Evolutionary conservation across 2,888 invertebrate genomes (phyloP).

Genomic region (Eurytoma adleriae): DNA sequence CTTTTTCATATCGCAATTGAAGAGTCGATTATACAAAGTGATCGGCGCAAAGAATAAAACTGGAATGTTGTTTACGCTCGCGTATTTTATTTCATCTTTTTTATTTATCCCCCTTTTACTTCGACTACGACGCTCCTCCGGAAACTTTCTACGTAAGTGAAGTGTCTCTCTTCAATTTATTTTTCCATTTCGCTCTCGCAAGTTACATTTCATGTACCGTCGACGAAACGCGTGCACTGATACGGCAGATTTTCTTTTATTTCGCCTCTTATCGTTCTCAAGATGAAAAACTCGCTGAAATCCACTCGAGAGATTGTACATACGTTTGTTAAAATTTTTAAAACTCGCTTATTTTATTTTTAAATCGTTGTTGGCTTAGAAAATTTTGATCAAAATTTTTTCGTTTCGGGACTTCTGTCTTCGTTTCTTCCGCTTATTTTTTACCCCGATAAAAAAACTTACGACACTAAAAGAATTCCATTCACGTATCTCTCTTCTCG

Average conservation of each 20-base stretch:
- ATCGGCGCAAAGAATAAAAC: conserved; percentile 40
- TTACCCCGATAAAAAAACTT: conserved; percentile 22
- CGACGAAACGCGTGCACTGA: conserved; percentile 48
- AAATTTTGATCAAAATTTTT: conserved; percentile 55
- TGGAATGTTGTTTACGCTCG: conserved; percentile 51
- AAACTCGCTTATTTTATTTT: neutral
- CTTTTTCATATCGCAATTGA: conserved; percentile 38
- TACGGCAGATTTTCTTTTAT: conserved; percentile 46
- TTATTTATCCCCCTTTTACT: conserved; percentile 14
- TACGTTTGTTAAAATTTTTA: neutral
- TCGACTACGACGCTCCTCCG: conserved; percentile 54
- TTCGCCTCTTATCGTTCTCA: conserved; percentile 12
- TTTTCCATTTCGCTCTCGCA: conserved; percentile 16
- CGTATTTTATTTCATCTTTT: neutral
- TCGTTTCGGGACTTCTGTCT: neutral
- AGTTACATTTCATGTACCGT: conserved; percentile 51
- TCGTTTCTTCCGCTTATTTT: conserved; percentile 6
- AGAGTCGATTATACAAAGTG: conserved; percentile 19
- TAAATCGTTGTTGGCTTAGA: conserved; percentile 32
- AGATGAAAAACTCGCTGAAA: conserved; percentile 37
- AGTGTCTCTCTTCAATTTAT: conserved; percentile 25
- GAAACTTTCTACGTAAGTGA: conserved; percentile 14
- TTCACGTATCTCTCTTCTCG: conserved; percentile 36
- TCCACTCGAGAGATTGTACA: conserved; percentile 45
- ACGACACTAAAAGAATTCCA: conserved; percentile 42